Percentiles rank a stretch among this genome's conserved stretches.
These are phyloP conservation scores for Achatina immaculata DNA, from an alignment of 1,140 invertebrate species.

Conservation along the genomic window DNA sequence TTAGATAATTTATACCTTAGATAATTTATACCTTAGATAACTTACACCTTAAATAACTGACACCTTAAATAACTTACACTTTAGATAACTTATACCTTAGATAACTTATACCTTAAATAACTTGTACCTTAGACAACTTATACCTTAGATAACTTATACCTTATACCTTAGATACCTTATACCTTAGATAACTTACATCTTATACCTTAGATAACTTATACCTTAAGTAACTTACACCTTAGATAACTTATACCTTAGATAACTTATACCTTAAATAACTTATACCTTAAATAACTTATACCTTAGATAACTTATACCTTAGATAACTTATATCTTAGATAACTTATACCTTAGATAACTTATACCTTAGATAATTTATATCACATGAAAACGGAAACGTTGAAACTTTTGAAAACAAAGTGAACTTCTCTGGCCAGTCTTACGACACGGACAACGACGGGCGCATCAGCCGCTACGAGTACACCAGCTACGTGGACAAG, in stretches of 20 bases:
- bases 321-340: neutral
- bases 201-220: too few relatives aligned
- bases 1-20: too few relatives aligned
- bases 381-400: neutral
- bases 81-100: too few relatives aligned
- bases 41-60: too few relatives aligned
- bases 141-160: too few relatives aligned
- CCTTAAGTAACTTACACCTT: too few relatives aligned
- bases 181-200: too few relatives aligned
- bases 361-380: neutral
- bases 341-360: neutral
- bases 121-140: too few relatives aligned
- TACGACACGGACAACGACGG: slow-evolving; percentile 25
- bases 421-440: neutral
- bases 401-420: neutral
- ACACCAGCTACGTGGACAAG: slow-evolving; percentile 27
- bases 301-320: neutral
- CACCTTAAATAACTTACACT: too few relatives aligned
- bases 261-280: neutral
- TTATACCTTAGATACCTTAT: too few relatives aligned
- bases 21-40: too few relatives aligned
- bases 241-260: neutral
- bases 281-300: neutral
- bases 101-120: too few relatives aligned
- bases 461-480: slow-evolving; percentile 25